Conservation (phyloP, 2,888 invertebrate species). For the Chaetogeoica ovagalla region DNA sequence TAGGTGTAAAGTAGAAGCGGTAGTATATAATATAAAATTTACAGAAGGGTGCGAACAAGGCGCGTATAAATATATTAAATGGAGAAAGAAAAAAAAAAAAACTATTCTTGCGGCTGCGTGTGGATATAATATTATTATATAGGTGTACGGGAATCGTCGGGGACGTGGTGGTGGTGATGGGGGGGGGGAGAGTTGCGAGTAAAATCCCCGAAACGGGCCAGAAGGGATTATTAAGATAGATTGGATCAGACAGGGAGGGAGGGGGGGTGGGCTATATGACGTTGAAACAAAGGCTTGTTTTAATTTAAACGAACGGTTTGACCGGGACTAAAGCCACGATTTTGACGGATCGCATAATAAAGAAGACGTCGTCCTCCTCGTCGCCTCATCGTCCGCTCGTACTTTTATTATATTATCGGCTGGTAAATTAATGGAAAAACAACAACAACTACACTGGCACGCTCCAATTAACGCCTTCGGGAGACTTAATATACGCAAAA, state of each 20-base stretch:
- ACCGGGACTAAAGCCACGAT: constrained; percentile 52
- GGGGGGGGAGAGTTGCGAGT: too few relatives aligned
- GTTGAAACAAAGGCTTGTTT: constrained; percentile 52
- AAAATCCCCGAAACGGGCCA: constrained; percentile 29
- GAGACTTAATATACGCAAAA: constrained; percentile 34
- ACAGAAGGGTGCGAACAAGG: too few relatives aligned
- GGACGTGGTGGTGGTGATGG: too few relatives aligned
- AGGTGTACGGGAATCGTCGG: too few relatives aligned
- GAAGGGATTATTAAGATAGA: constrained; percentile 52
- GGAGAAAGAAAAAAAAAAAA: too few relatives aligned
- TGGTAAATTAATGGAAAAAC: constrained; percentile 52
- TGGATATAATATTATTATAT: too few relatives aligned
- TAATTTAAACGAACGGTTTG: constrained; percentile 52
- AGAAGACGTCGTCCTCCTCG: constrained; percentile 40
- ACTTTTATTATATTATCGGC: constrained; percentile 46
- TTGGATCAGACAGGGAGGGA: constrained; percentile 18
- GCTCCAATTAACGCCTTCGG: constrained; percentile 47
- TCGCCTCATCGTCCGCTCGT: not conserved
- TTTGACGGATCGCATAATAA: constrained; percentile 53
- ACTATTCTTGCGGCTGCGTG: too few relatives aligned
- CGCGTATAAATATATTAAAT: too few relatives aligned
- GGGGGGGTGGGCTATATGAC: constrained; percentile 24
- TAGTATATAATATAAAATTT: too few relatives aligned
- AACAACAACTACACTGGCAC: constrained; percentile 28
- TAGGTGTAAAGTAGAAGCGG: too few relatives aligned